Percentiles rank a stretch among this genome's conserved stretches.
Conservation (phyloP, 1,140 invertebrate species). For the Agrypnia vestita region DNA sequence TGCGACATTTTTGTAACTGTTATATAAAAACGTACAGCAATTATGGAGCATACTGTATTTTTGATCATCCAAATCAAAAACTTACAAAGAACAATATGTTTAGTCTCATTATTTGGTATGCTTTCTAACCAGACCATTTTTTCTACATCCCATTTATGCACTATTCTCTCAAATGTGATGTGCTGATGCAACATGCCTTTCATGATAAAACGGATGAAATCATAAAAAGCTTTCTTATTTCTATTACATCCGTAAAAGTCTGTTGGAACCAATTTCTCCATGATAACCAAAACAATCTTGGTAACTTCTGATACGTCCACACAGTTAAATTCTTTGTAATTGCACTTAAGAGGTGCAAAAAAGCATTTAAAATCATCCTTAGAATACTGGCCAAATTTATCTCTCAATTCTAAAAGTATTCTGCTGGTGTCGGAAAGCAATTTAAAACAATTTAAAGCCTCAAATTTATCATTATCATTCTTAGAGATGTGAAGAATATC, state of each 20-base stretch:
- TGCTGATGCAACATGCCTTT: constrained; percentile 68
- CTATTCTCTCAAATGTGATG: constrained; percentile 61
- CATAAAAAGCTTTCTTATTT: constrained; percentile 67
- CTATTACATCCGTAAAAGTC: constrained; percentile 64
- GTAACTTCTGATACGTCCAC: constrained; percentile 37
- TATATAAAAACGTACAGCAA: constrained; percentile 69
- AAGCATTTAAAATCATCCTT: constrained; percentile 52
- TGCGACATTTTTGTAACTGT: constrained; percentile 68
- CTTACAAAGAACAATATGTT: constrained; percentile 61
- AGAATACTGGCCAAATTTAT: constrained; percentile 38
- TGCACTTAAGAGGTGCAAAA: constrained; percentile 43
- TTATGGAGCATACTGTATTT: constrained; percentile 66
- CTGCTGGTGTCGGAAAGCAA: constrained; percentile 13
- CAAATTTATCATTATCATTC: not conserved
- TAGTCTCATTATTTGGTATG: constrained; percentile 42
- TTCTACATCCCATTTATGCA: constrained; percentile 65
- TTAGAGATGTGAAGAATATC: constrained; percentile 32
- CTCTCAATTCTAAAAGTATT: constrained; percentile 16
- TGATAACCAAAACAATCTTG: constrained; percentile 44
- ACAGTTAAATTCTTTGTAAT: not conserved
- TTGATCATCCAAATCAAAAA: constrained; percentile 66
- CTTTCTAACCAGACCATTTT: constrained; percentile 48
- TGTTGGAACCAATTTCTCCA: constrained; percentile 65
- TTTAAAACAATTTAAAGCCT: not conserved
- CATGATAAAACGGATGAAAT: constrained; percentile 63